Conservation (phyloP, 2,113 vertebrate genomes). For the Serilophus lunatus region DNA sequence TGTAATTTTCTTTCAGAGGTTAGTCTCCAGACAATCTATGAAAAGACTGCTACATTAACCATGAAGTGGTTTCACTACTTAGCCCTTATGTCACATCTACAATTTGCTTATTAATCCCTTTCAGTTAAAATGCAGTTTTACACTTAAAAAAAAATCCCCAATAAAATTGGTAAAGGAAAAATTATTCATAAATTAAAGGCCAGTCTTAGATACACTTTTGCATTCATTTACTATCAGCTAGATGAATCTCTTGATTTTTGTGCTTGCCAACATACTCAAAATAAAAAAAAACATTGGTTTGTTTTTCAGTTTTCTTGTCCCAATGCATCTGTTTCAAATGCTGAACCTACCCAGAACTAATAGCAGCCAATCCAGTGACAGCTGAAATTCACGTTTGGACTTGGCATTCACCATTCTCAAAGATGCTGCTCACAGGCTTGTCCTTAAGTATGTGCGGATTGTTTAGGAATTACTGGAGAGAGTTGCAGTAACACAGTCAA, state of each 20-base stretch:
- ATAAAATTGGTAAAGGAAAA: background rate
- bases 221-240: background rate
- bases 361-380: background rate
- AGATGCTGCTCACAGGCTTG: background rate
- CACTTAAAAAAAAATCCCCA: background rate
- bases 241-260: background rate
- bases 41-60: background rate
- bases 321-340: background rate
- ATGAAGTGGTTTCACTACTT: background rate
- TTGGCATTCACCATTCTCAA: background rate
- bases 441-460: background rate
- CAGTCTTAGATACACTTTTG: background rate
- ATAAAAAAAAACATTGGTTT: background rate
- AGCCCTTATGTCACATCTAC: background rate
- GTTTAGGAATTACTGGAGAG: background rate
- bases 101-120: background rate
- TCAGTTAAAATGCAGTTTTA: background rate
- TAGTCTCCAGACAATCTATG: constrained; percentile 18
- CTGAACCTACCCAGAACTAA: background rate
- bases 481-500: background rate
- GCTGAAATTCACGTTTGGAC: background rate
- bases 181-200: background rate
- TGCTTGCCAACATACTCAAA: background rate
- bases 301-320: background rate
- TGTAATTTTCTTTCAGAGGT: background rate